A percentile compares a stretch with the other conserved stretches of the same genome.
Evolutionary conservation across 2,888 invertebrate species (phyloP).

Genomic region (Harmothoe impar): DNA sequence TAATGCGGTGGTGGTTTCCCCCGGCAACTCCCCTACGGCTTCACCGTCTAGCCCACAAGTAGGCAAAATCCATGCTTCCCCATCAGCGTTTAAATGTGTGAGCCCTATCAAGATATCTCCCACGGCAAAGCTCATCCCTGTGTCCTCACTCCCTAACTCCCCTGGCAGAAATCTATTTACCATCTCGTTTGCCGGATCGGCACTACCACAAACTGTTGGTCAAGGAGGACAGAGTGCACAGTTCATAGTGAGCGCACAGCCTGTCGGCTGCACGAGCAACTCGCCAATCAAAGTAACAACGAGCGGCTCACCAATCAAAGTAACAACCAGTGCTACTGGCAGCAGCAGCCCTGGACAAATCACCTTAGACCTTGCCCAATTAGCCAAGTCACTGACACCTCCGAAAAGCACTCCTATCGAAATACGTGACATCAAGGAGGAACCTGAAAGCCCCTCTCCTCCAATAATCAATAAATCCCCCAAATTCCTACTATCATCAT

Average conservation of each 20-base stretch:
- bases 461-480: conserved; percentile 50
- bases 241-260: conserved; percentile 34
- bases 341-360: conserved; percentile 23
- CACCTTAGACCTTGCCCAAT: conserved; percentile 31
- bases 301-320: conserved; percentile 20
- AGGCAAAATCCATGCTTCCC: not conserved
- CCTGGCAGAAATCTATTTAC: not conserved
- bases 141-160: conserved; percentile 14
- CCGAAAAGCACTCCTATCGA: not conserved
- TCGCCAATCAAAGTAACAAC: conserved; percentile 15
- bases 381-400: conserved; percentile 43
- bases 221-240: conserved; percentile 46
- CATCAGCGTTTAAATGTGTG: not conserved
- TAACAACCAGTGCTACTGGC: not conserved
- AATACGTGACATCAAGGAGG: not conserved
- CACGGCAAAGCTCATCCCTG: conserved; percentile 43
- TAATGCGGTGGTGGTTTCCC: not conserved
- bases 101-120: conserved; percentile 42
- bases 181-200: conserved; percentile 14
- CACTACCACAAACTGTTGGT: not conserved
- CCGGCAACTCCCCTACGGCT: not conserved
- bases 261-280: not conserved
- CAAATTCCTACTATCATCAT: conserved; percentile 14
- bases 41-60: not conserved
- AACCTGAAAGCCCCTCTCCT: not conserved